phyloP scores from a whole-genome alignment of 2,888 invertebrate genomes.

The Pristionchus fissidentatus region DNA sequence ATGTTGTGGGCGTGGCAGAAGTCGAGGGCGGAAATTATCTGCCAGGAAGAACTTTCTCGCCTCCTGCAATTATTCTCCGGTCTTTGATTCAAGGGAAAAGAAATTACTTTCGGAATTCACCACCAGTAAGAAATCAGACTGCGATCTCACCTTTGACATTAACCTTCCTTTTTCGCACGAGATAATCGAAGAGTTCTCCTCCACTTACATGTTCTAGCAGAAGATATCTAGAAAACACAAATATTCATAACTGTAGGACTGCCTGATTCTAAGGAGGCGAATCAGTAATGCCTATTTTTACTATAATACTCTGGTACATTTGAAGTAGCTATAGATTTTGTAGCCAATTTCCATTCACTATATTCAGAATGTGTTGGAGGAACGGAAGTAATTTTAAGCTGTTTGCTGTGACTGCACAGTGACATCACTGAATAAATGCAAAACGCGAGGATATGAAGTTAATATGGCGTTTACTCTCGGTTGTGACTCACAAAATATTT shows the following conservation, averaged over 20 bases:
- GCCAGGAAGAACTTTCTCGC: conserved; percentile 81
- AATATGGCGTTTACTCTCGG: no score
- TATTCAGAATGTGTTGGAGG: no score
- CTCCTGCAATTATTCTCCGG: conserved; percentile 57
- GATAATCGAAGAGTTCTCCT: conserved; percentile 97
- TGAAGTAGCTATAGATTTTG: no score
- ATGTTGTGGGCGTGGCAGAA: conserved; percentile 99
- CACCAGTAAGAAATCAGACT: neutral
- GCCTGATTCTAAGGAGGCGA: no score
- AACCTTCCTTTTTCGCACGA: conserved; percentile 96
- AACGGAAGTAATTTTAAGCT: no score
- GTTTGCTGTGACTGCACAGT: no score
- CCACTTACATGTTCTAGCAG: conserved; percentile 98
- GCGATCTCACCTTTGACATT: conserved; percentile 76
- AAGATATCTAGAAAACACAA: conserved; percentile 84
- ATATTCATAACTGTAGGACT: no score
- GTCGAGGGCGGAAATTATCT: conserved; percentile 98
- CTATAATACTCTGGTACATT: no score
- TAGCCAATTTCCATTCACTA: no score
- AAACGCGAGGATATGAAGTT: no score
- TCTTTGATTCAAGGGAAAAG: neutral
- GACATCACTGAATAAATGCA: no score
- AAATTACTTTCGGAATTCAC: neutral
- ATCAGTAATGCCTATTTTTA: no score
- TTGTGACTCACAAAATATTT: conserved; percentile 92